phyloP scores from a whole-genome alignment of 2,113 vertebrate species.

The Pseudois nayaur region DNA sequence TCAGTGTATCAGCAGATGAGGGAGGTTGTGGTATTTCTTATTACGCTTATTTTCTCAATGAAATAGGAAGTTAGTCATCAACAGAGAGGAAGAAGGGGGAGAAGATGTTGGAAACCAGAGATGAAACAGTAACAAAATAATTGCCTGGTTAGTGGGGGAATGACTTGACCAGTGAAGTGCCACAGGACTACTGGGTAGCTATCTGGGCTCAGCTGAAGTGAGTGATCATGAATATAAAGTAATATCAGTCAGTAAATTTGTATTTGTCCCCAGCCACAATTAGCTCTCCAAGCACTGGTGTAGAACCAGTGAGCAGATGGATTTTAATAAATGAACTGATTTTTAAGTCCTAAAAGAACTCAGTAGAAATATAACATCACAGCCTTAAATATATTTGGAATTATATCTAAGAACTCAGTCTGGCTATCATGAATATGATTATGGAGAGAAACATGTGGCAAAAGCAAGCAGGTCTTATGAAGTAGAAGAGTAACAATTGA shows the following conservation, averaged over 20 bases:
- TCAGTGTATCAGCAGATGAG: neutral
- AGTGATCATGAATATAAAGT: neutral
- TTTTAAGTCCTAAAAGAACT: neutral
- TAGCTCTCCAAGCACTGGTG: neutral
- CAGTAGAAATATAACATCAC: neutral
- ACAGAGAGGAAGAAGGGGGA: neutral
- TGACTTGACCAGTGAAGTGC: neutral
- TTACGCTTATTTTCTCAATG: neutral
- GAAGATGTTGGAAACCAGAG: neutral
- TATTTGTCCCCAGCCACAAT: neutral
- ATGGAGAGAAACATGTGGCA: neutral
- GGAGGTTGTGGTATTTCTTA: neutral
- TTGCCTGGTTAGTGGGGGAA: neutral
- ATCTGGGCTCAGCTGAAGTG: neutral
- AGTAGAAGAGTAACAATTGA: neutral
- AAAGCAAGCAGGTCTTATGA: neutral
- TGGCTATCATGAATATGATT: neutral
- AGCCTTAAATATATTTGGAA: neutral
- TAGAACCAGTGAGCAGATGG: neutral
- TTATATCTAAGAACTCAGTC: neutral
- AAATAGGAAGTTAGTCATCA: neutral
- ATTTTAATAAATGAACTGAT: neutral
- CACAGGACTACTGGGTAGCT: neutral
- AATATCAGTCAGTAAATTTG: neutral
- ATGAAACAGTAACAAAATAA: neutral